Base-by-base conservation (phyloP, 2,113 vertebrate genomes). In the Anarhynchus alexandrinus region DNA sequence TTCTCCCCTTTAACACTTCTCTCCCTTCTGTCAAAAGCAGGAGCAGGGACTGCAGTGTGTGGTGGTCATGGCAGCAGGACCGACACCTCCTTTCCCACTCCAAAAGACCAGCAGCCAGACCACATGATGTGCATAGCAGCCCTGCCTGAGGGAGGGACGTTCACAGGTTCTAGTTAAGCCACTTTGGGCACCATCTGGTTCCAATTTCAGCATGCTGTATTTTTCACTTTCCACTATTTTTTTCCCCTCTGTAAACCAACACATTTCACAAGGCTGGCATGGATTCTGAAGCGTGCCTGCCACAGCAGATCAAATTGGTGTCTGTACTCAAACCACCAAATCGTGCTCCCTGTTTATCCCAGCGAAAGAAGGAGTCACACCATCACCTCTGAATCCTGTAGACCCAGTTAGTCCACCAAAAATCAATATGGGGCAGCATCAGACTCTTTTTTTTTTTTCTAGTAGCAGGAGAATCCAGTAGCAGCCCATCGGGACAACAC, bases 91-190 rank as follows among this genome's bases (percentile, higher is more conserved):
- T 59, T 71, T 74, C 26, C 20, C 12, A 20, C 12, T 22, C 22
- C 0, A 0, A 43, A 67, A 57, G 52, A 66, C 22, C 26, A 49
- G 20, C 20, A 74, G 54, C 27, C 18, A 72, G 25, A 84, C 7
- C 9, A 43, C 19, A 43, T 0, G 0, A 34, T 61, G 34, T 13
- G 66, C 3, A 2, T 26, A 86, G 22, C 30, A 72, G 22, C 22
- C n/a, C 17, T 55, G 29, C 15, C 26, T 1, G 1, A 26, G 16
- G 9, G 8, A 87, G 15, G 2, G 29, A 32, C 0, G 0, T 27
- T 74, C 61, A 38, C 38, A 71, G 27, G 32, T 82, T 82, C 38
- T 88, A 19, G 34, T 47, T 88, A 76, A 72, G 32, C 30, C 0
- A 0, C 6, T 80, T 57, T 12, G 5, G 17, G 9, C 32, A 54